Evolutionary conservation across 2,797 vertebrate genomes (phyloP), one percentile per base, ranked within the genome.

Genomic region (Gobio occitaniae): DNA sequence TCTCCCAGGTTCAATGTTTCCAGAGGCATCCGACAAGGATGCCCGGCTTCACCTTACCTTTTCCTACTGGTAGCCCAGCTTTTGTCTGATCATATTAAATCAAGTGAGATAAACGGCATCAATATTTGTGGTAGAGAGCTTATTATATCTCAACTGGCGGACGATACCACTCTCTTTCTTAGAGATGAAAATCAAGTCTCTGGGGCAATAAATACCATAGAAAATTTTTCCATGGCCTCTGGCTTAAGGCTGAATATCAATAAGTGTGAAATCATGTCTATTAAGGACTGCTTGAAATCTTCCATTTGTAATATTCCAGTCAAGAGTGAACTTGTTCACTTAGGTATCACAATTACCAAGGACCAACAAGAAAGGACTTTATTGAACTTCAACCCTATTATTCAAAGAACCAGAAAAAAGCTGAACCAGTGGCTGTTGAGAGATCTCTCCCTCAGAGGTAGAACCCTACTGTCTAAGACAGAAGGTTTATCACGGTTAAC

Each of bases 401-500:
- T 80, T 41, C 52, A 85, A 32, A 85, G 72, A 75, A 80, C 21
- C 3, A 41, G 32, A 19, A 80, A 70, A 21, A 80, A 71, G 61
- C 21, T 85, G 19, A 80, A 85, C 50, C 63, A 36, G 1, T 80
- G 84, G 84, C 38, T 85, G 21, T 69, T 72, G n/a, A 63, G 41
- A 19, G 78, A 86, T 52, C 47, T 85, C 5, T 63, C 78, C 15
- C 11, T 85, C 17, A 76, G 17, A 47, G 71, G 47, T 17, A 50
- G 61, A 63, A 29, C 25, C 61, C 25, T 82, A 21, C 66, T 82
- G 11, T 50, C 80, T 29, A 82, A 82, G 68, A 29, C 63, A 29
- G 82, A 68, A 38, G 74, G 74, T 50, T 65, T 84, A 16, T 78
- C 82, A 13, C 65, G 82, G 52, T 36, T 84, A 12, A 84, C 82